phyloP scores from a whole-genome alignment of 2,113 vertebrate species.

The Gambusia holbrooki region DNA sequence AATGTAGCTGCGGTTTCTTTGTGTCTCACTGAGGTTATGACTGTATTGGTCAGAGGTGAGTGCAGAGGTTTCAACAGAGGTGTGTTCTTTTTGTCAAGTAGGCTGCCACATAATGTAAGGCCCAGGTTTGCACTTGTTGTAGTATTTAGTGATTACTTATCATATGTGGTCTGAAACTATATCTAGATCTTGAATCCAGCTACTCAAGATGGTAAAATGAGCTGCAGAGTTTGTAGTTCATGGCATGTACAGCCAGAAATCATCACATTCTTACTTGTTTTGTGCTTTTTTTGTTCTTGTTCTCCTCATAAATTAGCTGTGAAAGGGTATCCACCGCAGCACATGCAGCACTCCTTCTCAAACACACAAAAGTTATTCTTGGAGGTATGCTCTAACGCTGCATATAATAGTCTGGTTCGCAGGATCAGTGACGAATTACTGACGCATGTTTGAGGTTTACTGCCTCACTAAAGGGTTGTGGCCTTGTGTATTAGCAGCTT shows the following conservation, averaged over 20 bases:
- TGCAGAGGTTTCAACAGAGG: slow-evolving; percentile 31
- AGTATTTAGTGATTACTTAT: slow-evolving; percentile 15
- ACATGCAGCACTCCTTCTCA: slow-evolving; percentile 20
- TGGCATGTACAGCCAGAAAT: slow-evolving; percentile 19
- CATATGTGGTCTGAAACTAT: slow-evolving; percentile 32
- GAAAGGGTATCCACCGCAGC: background rate
- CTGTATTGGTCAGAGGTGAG: background rate
- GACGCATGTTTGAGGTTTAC: slow-evolving; percentile 74
- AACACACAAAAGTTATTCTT: slow-evolving; percentile 61
- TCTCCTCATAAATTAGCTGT: slow-evolving; percentile 14
- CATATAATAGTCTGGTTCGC: slow-evolving; percentile 72
- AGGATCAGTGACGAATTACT: slow-evolving; percentile 72
- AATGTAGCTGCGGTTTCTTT: background rate
- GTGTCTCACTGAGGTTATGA: background rate
- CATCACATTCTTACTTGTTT: slow-evolving; percentile 1
- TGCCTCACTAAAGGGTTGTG: slow-evolving; percentile 49
- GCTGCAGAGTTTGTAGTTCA: slow-evolving; percentile 17
- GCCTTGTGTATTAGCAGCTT: slow-evolving; percentile 19
- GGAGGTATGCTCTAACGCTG: slow-evolving; percentile 57
- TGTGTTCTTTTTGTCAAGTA: background rate
- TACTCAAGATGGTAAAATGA: slow-evolving; percentile 12
- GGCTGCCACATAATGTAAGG: background rate
- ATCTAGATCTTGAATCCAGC: slow-evolving; percentile 10
- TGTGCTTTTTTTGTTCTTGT: background rate
- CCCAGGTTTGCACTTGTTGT: slow-evolving; percentile 14